These are phyloP conservation scores for Pseudococcus jackbeardsleyi DNA, from an alignment of 2,888 invertebrate species.

Conservation along the genomic window DNA sequence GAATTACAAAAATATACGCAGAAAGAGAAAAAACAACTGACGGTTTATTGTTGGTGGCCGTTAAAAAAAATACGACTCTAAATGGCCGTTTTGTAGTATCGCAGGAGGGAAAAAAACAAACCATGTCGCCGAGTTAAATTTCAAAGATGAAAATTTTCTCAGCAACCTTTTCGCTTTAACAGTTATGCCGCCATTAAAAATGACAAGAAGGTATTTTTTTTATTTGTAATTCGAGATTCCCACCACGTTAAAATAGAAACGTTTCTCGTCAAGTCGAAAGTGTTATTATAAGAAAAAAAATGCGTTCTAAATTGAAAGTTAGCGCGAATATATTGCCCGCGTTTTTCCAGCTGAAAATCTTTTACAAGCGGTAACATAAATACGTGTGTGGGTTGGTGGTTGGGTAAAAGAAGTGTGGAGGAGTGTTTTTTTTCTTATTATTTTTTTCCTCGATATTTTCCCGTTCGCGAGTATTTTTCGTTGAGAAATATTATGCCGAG, in stretches of 20 bases:
- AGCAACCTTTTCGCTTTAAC: slow-evolving; percentile 1
- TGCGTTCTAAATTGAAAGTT: slow-evolving; percentile 35
- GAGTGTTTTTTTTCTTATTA: neutral
- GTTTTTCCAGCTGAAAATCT: slow-evolving; percentile 9
- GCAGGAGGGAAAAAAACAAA: neutral
- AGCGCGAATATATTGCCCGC: slow-evolving; percentile 39
- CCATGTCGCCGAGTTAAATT: slow-evolving; percentile 18
- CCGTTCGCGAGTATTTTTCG: neutral
- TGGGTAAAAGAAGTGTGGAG: neutral
- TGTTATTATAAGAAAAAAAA: slow-evolving; percentile 44
- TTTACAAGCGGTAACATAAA: slow-evolving; percentile 37
- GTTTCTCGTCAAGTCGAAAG: slow-evolving; percentile 37
- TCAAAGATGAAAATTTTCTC: slow-evolving; percentile 4
- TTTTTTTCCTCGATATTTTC: neutral
- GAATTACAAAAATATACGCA: neutral
- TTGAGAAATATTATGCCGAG: neutral
- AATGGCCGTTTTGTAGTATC: neutral
- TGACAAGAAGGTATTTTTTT: slow-evolving; percentile 41
- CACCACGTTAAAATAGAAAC: slow-evolving; percentile 42
- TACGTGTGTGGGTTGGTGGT: neutral
- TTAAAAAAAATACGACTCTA: slow-evolving; percentile 1
- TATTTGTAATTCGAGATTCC: slow-evolving; percentile 16
- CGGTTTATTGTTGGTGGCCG: neutral
- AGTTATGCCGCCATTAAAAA: slow-evolving; percentile 24
- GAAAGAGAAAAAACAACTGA: neutral